Evolutionary conservation across 2,797 vertebrate species (phyloP).

Genomic region (Pangasius mekongensis): DNA sequence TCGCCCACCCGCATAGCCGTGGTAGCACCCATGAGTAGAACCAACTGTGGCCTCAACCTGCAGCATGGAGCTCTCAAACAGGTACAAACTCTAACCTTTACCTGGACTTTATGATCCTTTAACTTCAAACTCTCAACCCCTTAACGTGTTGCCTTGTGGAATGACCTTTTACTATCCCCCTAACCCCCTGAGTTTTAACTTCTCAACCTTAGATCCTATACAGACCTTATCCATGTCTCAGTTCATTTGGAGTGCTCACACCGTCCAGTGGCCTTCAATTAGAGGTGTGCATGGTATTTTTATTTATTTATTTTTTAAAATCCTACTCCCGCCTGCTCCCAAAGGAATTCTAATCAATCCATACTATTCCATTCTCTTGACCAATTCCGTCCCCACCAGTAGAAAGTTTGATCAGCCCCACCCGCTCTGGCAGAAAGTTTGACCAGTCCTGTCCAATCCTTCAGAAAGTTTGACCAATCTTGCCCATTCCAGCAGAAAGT

Average conservation of each 20-base stretch:
- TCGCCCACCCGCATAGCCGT: slow-evolving; percentile 95
- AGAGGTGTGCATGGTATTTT: too few species aligned
- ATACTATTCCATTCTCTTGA: not conserved
- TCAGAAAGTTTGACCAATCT: not conserved
- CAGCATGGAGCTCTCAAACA: slow-evolving; percentile 65
- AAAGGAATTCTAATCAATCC: not conserved
- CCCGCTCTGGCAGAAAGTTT: not conserved
- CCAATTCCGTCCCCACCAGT: not conserved
- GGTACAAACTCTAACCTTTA: slow-evolving; percentile 33
- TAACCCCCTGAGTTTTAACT: not conserved
- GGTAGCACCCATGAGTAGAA: slow-evolving; percentile 94
- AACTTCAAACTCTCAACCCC: not conserved
- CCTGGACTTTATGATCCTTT: not conserved
- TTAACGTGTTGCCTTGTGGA: not conserved
- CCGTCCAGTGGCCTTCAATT: not conserved
- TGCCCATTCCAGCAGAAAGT: not conserved
- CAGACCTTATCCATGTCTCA: not conserved
- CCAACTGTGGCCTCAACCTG: slow-evolving; percentile 87
- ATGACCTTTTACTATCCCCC: not conserved
- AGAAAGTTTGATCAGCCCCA: not conserved
- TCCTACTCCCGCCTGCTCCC: not conserved
- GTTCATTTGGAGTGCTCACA: not conserved
- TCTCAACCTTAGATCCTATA: not conserved
- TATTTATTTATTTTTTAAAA: not conserved
- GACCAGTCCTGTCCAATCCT: not conserved